Percentiles rank a stretch among this genome's conserved stretches.
These are phyloP conservation scores for Lasioglossum morio DNA, from an alignment of 2,888 invertebrate species.

Conservation along the genomic window DNA sequence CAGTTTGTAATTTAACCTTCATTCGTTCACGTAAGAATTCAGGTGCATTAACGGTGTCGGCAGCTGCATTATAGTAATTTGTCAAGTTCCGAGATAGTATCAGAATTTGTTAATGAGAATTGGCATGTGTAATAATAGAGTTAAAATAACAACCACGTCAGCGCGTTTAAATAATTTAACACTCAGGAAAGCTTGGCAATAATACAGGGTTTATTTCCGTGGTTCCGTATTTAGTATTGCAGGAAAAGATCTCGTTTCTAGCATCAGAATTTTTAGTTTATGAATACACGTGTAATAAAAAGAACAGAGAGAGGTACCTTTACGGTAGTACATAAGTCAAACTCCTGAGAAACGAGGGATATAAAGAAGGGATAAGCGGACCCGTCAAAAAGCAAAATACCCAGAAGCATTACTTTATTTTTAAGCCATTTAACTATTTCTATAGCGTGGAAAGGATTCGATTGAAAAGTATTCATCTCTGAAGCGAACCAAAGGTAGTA, in stretches of 20 bases:
- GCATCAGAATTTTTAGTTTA: neutral
- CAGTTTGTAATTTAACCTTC: neutral
- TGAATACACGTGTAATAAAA: constrained; percentile 6
- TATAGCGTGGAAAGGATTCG: neutral
- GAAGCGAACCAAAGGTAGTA: neutral
- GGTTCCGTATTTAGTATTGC: neutral
- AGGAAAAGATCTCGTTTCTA: neutral
- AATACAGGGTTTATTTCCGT: neutral
- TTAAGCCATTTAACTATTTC: neutral
- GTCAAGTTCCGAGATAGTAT: neutral
- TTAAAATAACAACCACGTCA: neutral
- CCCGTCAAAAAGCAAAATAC: neutral
- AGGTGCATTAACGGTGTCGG: too few species aligned
- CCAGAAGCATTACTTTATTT: neutral
- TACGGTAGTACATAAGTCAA: neutral
- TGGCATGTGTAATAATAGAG: neutral
- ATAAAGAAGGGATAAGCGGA: neutral
- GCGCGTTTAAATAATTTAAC: neutral
- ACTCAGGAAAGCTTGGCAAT: neutral
- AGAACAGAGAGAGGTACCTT: neutral
- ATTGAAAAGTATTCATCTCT: neutral
- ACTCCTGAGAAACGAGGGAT: neutral
- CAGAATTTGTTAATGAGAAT: neutral
- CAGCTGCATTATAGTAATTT: neutral
- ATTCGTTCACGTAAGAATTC: neutral